These are phyloP conservation scores for Notarius quadriscutis DNA, from an alignment of 2,113 vertebrate species.

Conservation along the genomic window DNA sequence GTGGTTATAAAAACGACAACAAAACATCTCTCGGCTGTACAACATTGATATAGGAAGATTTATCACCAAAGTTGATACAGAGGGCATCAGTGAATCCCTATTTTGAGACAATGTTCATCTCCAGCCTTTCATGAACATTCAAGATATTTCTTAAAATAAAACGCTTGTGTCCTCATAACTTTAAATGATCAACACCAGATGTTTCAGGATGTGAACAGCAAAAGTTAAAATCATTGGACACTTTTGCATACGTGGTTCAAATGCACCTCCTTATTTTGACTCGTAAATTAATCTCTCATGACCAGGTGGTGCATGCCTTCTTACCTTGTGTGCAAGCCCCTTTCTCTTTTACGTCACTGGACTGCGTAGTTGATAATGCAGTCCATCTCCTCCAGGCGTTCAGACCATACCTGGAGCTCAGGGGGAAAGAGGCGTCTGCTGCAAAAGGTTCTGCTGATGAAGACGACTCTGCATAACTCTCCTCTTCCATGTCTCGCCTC, in stretches of 20 bases:
- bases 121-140: not conserved
- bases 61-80: not conserved
- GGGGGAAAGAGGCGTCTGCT: conserved; percentile 78
- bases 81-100: not conserved
- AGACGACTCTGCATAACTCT: conserved; percentile 70
- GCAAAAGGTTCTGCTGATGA: conserved; percentile 65
- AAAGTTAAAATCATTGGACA: conserved; percentile 52
- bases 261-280: not conserved
- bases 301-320: not conserved
- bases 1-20: not conserved
- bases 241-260: not conserved
- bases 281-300: not conserved
- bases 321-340: conserved; percentile 79
- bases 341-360: conserved; percentile 74
- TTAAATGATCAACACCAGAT: conserved; percentile 44
- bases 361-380: conserved; percentile 69
- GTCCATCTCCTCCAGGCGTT: conserved; percentile 96
- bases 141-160: not conserved
- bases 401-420: conserved; percentile 86
- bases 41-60: not conserved
- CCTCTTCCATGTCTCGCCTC: conserved; percentile 80
- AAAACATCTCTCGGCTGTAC: not conserved
- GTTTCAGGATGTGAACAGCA: conserved; percentile 57
- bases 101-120: not conserved
- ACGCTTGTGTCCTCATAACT: conserved; percentile 46